Percentiles rank a stretch among this genome's conserved stretches.
Evolutionary conservation across 2,888 invertebrate species (phyloP).

Genomic region (Agriopis leucophaearia): DNA sequence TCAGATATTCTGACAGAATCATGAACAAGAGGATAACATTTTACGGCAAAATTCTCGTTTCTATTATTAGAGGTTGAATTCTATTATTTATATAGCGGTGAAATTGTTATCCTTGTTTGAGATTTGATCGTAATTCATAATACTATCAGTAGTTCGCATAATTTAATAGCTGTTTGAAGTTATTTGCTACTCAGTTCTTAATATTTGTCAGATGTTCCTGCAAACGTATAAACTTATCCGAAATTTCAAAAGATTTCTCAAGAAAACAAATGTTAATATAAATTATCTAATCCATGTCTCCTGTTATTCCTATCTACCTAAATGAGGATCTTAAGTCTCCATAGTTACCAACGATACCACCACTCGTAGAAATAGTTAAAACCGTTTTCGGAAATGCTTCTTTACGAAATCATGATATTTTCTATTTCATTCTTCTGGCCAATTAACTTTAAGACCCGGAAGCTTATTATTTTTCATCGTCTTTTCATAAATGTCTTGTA

Average conservation of each 20-base stretch:
- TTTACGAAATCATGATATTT: background rate
- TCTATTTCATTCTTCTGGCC: slow-evolving; percentile 1
- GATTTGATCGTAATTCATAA: background rate
- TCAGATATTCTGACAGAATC: slow-evolving; percentile 30
- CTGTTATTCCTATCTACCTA: slow-evolving; percentile 2
- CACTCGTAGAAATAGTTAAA: background rate
- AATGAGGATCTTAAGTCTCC: background rate
- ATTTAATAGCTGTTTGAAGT: background rate
- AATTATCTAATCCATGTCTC: background rate
- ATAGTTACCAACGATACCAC: background rate
- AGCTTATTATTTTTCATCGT: slow-evolving; percentile 25
- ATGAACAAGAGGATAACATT: slow-evolving; percentile 25
- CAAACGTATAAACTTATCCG: background rate
- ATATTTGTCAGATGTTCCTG: background rate
- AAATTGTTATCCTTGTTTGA: background rate
- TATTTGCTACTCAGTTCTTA: too few species aligned
- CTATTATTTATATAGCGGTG: background rate
- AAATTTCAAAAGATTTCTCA: background rate
- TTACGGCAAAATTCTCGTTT: slow-evolving; percentile 5
- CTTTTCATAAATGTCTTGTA: slow-evolving; percentile 31
- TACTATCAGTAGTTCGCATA: background rate
- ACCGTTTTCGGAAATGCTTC: background rate
- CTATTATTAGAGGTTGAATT: slow-evolving; percentile 8
- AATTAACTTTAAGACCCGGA: slow-evolving; percentile 13
- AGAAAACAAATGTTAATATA: background rate